These are phyloP conservation scores for Turnix velox DNA, from an alignment of 2,113 vertebrate species.

Conservation along the genomic window DNA sequence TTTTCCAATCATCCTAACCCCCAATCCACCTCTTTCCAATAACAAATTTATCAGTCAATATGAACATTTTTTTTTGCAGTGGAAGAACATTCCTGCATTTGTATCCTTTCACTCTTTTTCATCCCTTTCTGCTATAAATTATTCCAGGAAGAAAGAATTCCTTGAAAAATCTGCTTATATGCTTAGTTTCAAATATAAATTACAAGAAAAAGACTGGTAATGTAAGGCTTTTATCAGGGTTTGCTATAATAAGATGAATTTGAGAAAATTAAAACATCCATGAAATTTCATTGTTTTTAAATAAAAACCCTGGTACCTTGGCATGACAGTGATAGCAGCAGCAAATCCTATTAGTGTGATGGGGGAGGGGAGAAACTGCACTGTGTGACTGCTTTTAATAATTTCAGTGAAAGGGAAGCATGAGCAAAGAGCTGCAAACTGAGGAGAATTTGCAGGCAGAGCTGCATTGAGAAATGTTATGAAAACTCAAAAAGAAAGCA, in stretches of 20 bases:
- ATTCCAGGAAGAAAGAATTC: background rate
- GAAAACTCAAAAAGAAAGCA: background rate
- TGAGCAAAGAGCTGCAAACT: background rate
- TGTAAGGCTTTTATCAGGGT: background rate
- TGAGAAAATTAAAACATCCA: background rate
- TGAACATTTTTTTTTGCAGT: background rate
- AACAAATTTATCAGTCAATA: background rate
- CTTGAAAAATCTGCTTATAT: background rate
- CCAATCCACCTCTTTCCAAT: background rate
- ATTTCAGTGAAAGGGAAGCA: background rate
- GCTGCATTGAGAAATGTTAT: background rate
- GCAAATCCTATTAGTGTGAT: background rate
- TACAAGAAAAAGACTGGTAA: background rate
- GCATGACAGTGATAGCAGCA: background rate
- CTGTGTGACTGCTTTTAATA: background rate
- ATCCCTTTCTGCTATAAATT: background rate
- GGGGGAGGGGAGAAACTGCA: background rate
- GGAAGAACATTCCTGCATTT: background rate
- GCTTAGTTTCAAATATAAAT: background rate
- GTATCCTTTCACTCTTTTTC: background rate
- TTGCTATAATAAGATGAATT: background rate
- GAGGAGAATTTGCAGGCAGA: background rate
- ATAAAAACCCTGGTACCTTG: background rate
- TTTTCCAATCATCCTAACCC: background rate
- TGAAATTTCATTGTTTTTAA: slow-evolving; percentile 15